Percentiles rank a stretch among this genome's conserved stretches.
Evolutionary conservation across 2,888 invertebrate species (phyloP).

Genomic region (Pycnomerus fuliginosus): DNA sequence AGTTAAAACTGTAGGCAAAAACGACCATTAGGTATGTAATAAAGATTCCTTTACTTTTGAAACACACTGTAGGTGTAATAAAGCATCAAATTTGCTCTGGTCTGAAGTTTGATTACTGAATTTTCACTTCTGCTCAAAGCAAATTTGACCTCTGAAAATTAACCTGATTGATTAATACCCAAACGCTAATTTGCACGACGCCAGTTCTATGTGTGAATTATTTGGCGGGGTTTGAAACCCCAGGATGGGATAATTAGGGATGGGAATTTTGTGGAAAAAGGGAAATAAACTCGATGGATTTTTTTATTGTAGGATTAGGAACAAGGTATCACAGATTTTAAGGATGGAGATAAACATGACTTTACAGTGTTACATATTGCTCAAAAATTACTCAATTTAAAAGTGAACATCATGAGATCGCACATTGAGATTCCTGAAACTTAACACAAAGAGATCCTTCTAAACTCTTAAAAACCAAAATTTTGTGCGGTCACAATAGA

Average conservation of each 20-base stretch:
- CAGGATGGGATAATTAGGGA: constrained; percentile 4
- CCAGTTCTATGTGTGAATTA: constrained; percentile 6
- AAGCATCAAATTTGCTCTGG: no score
- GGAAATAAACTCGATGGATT: constrained; percentile 6
- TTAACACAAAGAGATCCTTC: constrained; percentile 38
- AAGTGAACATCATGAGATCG: constrained; percentile 45
- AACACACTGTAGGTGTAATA: no score
- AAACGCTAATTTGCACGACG: no score
- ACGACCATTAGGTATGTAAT: no score
- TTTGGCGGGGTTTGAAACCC: constrained; percentile 16
- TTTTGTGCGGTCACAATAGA: no score
- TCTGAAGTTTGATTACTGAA: no score
- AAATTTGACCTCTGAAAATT: no score
- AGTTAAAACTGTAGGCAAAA: no score
- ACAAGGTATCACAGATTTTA: constrained; percentile 43
- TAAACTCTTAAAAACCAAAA: no score
- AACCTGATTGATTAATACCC: no score
- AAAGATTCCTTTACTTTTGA: no score
- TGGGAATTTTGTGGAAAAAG: constrained; percentile 3
- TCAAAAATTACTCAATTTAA: constrained; percentile 30
- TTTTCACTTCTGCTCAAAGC: no score
- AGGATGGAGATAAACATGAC: constrained; percentile 39
- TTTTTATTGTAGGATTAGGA: constrained; percentile 13
- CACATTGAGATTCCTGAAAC: constrained; percentile 38
- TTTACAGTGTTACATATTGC: constrained; percentile 33